A percentile compares a stretch with the other conserved stretches of the same genome.
Evolutionary conservation across 2,888 invertebrate species (phyloP).

Genomic region (Caradrina kadenii): DNA sequence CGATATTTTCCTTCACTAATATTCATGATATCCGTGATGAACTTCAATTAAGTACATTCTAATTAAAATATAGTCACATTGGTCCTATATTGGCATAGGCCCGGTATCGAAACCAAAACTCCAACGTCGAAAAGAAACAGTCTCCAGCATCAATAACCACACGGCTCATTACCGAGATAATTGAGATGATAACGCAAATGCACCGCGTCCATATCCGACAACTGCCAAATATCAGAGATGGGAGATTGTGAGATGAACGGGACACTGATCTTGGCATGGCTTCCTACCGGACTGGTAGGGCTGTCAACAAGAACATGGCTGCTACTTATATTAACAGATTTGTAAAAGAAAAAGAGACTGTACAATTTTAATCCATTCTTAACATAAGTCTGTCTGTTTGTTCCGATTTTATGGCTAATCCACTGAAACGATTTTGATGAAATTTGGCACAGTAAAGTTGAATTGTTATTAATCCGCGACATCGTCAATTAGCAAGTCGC

Average conservation of each 20-base stretch:
- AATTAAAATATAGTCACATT: too few relatives aligned
- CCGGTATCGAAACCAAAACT: too few relatives aligned
- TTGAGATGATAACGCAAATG: slow-evolving; percentile 51
- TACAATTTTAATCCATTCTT: too few relatives aligned
- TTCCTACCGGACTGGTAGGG: slow-evolving; percentile 9
- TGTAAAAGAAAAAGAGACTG: too few relatives aligned
- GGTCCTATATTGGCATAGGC: too few relatives aligned
- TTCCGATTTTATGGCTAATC: not conserved
- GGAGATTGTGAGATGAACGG: slow-evolving; percentile 23
- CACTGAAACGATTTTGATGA: not conserved
- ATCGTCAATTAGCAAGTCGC: not conserved
- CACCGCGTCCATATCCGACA: slow-evolving; percentile 31
- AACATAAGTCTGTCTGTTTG: too few relatives aligned
- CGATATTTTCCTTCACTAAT: too few relatives aligned
- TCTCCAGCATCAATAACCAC: slow-evolving; percentile 40
- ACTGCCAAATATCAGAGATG: slow-evolving; percentile 62
- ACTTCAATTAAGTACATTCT: too few relatives aligned
- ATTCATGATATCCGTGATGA: too few relatives aligned
- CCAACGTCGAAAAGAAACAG: not conserved
- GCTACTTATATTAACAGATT: not conserved
- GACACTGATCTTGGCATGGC: slow-evolving; percentile 38
- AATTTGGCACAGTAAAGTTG: too few relatives aligned
- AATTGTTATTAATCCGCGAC: not conserved
- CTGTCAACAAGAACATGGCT: not conserved
- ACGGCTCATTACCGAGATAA: slow-evolving; percentile 61